Base-by-base conservation (phyloP, 2,797 vertebrate species). In the Myiotriccus ornatus region DNA sequence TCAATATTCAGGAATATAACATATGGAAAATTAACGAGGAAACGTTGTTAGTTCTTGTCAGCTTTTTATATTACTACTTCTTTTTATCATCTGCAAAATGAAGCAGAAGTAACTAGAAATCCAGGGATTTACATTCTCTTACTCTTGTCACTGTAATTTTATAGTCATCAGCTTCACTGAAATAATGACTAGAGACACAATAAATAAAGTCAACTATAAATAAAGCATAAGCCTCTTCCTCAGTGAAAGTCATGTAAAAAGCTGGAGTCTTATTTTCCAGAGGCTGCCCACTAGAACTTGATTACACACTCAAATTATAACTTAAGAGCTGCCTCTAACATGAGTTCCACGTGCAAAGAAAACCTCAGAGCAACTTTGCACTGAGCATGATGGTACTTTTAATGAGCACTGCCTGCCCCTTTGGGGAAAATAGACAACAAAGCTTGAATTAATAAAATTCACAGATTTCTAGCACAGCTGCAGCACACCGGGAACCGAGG, bases 141-240 rank as follows among this genome's bases (percentile, higher is more conserved):
- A 47, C 41, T 60, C 34, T 73, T 39, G 30, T 70, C 49, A 68
- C 74, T 70, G 37, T 53, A 68, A 12, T 84, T 78, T 50, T 76
- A 57, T 2, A 92, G 24, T 74, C 52, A 47, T 63, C 75, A 68
- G 41, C n/a, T 60, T 87, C 70, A 90, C 52, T 62, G 53, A 89
- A 95, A 59, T 76, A 89, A 74, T 22, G 57, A 93, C 30, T n/a
- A 67, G 60, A 5, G 84, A 67, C 52, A 62, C 37, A 94, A 77
- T 39, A 90, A 93, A 88, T 47, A 90, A 76, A 83, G 44, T 4
- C 52, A 92, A 65, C 32, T 68, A 59, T 62, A 95, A 96, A 93
- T 73, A 69, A 69, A 91, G 34, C 34, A 69, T 9, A 59, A 60
- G 32, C 20, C 22, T 83, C 24, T 76, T 87, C 64, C 39, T 76